Evolutionary conservation across 1,140 invertebrate species (phyloP).

Genomic region (Helicoverpa armigera): DNA sequence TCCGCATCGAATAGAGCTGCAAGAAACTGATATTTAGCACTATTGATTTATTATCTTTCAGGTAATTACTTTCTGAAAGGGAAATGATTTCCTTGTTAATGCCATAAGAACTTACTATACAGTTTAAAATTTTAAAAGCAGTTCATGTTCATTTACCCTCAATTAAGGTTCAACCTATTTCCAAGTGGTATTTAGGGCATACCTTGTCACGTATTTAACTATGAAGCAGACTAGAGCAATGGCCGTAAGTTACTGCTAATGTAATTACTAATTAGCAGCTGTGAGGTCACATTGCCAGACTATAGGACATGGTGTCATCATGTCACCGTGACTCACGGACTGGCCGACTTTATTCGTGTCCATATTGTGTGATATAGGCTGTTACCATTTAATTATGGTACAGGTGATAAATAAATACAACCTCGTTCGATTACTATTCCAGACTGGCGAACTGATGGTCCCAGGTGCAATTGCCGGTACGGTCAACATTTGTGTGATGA

Average conservation of each 20-base stretch:
- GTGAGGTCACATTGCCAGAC: constrained; percentile 6
- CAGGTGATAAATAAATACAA: constrained; percentile 7
- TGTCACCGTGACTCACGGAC: constrained; percentile 11
- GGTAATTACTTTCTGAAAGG: too few relatives aligned
- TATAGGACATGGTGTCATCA: constrained; percentile 2
- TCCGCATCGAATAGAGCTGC: too few relatives aligned
- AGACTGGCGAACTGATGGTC: too few relatives aligned
- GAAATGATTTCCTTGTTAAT: too few relatives aligned
- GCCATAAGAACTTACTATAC: too few relatives aligned
- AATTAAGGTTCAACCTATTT: not conserved
- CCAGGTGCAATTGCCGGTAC: too few relatives aligned
- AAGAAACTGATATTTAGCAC: too few relatives aligned
- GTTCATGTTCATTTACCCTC: not conserved
- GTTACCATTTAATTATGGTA: not conserved
- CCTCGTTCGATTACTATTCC: too few relatives aligned
- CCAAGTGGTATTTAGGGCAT: not conserved
- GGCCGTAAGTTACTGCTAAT: constrained; percentile 5
- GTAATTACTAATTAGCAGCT: constrained; percentile 32
- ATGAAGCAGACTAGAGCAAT: not conserved
- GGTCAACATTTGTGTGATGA: too few relatives aligned
- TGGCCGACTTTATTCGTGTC: constrained; percentile 6
- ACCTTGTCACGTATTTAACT: constrained; percentile 9
- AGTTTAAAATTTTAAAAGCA: too few relatives aligned
- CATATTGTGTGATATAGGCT: not conserved
- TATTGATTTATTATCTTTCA: too few relatives aligned